Evolutionary conservation across 2,113 vertebrate species (phyloP).

Genomic region (Chitala chitala): DNA sequence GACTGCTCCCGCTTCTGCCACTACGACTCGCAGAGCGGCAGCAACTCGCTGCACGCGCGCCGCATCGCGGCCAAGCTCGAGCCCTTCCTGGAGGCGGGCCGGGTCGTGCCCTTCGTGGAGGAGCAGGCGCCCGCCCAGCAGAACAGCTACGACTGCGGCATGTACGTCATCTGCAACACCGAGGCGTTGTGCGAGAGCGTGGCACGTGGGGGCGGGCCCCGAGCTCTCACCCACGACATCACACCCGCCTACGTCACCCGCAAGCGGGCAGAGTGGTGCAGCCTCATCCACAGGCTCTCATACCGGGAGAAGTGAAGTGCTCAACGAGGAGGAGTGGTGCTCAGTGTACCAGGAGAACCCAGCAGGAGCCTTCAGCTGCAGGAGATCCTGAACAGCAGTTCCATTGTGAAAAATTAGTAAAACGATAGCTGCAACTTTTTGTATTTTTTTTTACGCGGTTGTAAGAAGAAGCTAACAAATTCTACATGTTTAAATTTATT

Average conservation of each 20-base stretch:
- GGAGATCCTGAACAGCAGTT: not conserved
- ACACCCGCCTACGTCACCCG: slow-evolving; percentile 82
- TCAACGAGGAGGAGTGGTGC: no score
- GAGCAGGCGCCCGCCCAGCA: slow-evolving; percentile 83
- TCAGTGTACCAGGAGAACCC: no score
- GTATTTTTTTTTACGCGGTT: no score
- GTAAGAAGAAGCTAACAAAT: no score
- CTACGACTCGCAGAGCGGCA: slow-evolving; percentile 85
- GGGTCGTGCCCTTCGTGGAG: slow-evolving; percentile 68
- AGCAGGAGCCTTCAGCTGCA: slow-evolving; percentile 13
- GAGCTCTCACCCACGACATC: slow-evolving; percentile 66
- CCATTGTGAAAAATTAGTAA: no score
- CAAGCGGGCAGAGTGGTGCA: slow-evolving; percentile 82
- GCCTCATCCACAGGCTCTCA: slow-evolving; percentile 74
- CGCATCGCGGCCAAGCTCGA: slow-evolving; percentile 79
- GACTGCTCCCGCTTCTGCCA: slow-evolving; percentile 75
- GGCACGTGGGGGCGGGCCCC: slow-evolving; percentile 49
- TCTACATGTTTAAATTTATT: no score
- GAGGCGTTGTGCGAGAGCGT: slow-evolving; percentile 77
- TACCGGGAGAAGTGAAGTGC: slow-evolving; percentile 55
- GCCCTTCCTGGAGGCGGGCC: slow-evolving; percentile 66
- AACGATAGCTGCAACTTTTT: no score
- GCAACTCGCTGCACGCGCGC: slow-evolving; percentile 77
- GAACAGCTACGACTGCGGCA: slow-evolving; percentile 97
- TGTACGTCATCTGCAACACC: slow-evolving; percentile 91